A percentile compares a stretch with the other conserved stretches of the same genome.
phyloP scores from a whole-genome alignment of 2,797 vertebrate genomes.

The Gambusia yucatana region DNA sequence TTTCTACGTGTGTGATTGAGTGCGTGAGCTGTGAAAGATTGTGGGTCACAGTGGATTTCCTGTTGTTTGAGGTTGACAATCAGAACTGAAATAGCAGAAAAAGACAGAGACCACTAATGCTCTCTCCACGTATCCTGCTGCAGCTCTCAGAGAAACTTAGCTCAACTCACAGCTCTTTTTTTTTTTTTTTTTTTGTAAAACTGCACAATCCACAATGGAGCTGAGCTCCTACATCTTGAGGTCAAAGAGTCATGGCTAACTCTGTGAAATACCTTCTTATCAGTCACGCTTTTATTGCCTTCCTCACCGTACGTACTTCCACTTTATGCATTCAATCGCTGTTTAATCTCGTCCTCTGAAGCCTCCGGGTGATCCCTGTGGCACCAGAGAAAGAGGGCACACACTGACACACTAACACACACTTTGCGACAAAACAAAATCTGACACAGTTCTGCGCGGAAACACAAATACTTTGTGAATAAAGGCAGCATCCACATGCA shows the following conservation, averaged over 20 bases:
- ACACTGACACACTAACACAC: constrained; percentile 85
- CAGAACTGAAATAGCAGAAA: constrained; percentile 67
- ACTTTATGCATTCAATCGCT: background rate
- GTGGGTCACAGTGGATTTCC: constrained; percentile 79
- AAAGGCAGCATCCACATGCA: constrained; percentile 22
- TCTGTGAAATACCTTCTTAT: background rate
- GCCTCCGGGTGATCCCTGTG: constrained; percentile 64
- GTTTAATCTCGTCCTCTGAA: constrained; percentile 36
- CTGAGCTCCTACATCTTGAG: constrained; percentile 3
- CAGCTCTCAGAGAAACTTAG: constrained; percentile 15
- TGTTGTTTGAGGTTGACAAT: constrained; percentile 81
- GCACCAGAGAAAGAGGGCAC: constrained; percentile 73
- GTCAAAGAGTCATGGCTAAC: constrained; percentile 6
- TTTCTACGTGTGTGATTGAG: constrained; percentile 35
- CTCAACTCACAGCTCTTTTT: background rate
- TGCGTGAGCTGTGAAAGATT: constrained; percentile 71
- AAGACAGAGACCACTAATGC: constrained; percentile 60
- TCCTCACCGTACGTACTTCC: background rate
- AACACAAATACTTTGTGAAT: constrained; percentile 46
- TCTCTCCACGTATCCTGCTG: constrained; percentile 29
- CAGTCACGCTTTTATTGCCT: background rate
- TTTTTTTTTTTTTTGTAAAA: background rate
- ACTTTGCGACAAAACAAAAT: constrained; percentile 59
- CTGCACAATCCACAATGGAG: background rate
- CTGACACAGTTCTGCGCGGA: constrained; percentile 74